phyloP scores from a whole-genome alignment of 2,888 invertebrate species.

The Drosophila yooni region DNA sequence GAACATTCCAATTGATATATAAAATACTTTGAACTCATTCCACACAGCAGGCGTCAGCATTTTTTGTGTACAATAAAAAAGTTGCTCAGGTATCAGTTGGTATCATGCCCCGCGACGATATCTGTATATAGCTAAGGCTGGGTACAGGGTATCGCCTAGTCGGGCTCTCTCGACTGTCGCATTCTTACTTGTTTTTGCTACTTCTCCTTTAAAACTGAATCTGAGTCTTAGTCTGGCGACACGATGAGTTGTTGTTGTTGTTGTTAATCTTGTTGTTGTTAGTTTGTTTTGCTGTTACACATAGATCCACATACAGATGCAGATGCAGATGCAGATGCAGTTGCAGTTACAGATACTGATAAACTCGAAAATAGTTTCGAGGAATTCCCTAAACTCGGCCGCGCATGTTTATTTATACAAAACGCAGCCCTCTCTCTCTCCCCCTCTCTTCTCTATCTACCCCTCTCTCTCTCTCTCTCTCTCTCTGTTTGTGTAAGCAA shows the following conservation, averaged over 20 bases:
- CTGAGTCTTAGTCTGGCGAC: constrained; percentile 44
- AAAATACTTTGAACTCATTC: not conserved
- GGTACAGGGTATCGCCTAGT: not conserved
- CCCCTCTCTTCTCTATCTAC: too few species aligned
- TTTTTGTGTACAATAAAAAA: not conserved
- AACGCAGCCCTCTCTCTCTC: not conserved
- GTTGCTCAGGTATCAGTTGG: not conserved
- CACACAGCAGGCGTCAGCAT: not conserved
- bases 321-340: constrained; percentile 22
- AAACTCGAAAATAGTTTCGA: constrained; percentile 72
- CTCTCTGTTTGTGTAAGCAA: constrained; percentile 28
- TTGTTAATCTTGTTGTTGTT: constrained; percentile 38
- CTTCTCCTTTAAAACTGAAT: constrained; percentile 28
- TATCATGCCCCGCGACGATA: not conserved
- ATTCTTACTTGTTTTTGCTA: constrained; percentile 31
- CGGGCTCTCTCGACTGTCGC: not conserved
- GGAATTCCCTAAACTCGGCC: constrained; percentile 73
- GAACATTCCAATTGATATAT: not conserved
- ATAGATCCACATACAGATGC: constrained; percentile 39
- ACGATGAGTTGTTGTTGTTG: constrained; percentile 36
- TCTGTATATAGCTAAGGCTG: too few species aligned
- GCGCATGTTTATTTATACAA: constrained; percentile 71
- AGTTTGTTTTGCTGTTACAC: constrained; percentile 41
- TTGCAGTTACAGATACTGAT: constrained; percentile 47
- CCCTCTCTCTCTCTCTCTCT: too few species aligned